Conservation (phyloP, 2,113 vertebrate genomes). For the Barbus barbus region DNA sequence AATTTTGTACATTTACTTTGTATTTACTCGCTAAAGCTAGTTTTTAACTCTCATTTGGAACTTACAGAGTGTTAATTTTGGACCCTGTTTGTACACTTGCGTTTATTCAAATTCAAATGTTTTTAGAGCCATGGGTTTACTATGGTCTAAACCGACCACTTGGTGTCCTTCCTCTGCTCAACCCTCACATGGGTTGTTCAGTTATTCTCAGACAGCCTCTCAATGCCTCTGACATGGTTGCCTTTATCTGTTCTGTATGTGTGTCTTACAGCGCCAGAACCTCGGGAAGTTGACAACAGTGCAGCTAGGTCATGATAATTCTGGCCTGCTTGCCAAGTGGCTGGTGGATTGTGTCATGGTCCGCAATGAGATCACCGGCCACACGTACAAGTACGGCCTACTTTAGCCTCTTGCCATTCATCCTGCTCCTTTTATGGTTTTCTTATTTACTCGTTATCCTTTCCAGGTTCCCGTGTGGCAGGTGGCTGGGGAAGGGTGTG, state of each 20-base stretch:
- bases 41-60: not conserved
- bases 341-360: slow-evolving; percentile 97
- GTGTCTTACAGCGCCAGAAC: slow-evolving; percentile 87
- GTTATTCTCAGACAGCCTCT: slow-evolving; percentile 11
- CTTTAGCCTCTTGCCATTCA: not conserved
- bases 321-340: slow-evolving; percentile 95
- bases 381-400: slow-evolving; percentile 88
- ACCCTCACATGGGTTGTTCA: not conserved
- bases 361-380: slow-evolving; percentile 95
- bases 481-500: slow-evolving; percentile 90
- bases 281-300: slow-evolving; percentile 93
- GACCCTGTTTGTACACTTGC: no score
- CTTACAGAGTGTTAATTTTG: not conserved
- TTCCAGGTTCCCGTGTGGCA: slow-evolving; percentile 86
- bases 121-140: not conserved
- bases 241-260: slow-evolving; percentile 28
- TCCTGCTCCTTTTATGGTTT: not conserved
- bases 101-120: not conserved
- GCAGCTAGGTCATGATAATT: slow-evolving; percentile 97
- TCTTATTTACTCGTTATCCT: not conserved
- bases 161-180: not conserved
- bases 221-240: not conserved
- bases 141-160: not conserved
- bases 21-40: not conserved
- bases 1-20: not conserved